Base-by-base conservation (phyloP, 2,888 invertebrate species). In the Eupithecia inturbata region DNA sequence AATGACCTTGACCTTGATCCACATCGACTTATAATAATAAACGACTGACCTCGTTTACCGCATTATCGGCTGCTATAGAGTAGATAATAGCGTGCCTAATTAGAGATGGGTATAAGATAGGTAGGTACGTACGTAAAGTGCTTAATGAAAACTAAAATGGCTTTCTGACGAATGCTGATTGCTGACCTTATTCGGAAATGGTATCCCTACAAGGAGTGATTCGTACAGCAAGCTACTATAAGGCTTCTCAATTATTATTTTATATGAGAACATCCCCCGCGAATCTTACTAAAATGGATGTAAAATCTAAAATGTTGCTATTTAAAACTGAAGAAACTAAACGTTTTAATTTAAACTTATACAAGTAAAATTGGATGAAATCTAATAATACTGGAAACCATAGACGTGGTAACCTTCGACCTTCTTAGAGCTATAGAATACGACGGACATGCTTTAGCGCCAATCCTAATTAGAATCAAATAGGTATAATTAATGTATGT, bases 1-100 rank as follows among this genome's bases (percentile, higher is more conserved):
- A 93, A 91, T 93, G 94, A 93, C 94, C 93, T 93, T 94, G 94
- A 94, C 94, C 94, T 93, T 94, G 94, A 94, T 94, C 94, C 91
- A 93, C 87, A 92, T 90, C 87, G 88, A 86, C 86, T 84, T 89
- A 91, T 92, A 91, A 91, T 92, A 92, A 93, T 92, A 92, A 93
- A 93, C 89, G 84, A 83, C 87, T 93, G 94, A 92, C 94, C 94
- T 93, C 94, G 93, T 93, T 93, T 91, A 90, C 90, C 84, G 87
- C 87, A 93, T 91, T 94, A 93, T 94, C 92, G 89, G 83, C 87
- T 88, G 84, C 86, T 63, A 16, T 89, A 90, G 90, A 89, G 77
- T 77, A 39, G 64, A 64, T 64, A 77, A 77, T 77, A 78, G 77
- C 77, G 88, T 88, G 84, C 87, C 90, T 87, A 91, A 93, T 93